Base-by-base conservation (phyloP, 2,113 vertebrate species). In the Aplodontia rufa region DNA sequence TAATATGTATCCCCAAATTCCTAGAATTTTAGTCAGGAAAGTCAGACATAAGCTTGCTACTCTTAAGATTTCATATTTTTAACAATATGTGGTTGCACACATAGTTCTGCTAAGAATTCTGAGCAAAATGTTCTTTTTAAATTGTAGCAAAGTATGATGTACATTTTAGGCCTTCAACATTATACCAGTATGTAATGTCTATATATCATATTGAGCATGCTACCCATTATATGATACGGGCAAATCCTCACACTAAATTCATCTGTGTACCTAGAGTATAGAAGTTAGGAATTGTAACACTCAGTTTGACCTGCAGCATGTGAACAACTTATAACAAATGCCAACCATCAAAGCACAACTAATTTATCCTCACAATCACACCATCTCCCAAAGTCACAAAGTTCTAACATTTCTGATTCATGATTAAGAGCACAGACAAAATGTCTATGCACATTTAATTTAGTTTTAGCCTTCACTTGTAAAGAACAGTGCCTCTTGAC, bases 301-400 rank as follows among this genome's bases (percentile, higher is more conserved):
- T 32, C 78, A 51, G 19, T 68, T 72, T 24, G 45, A 87, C 55
- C 30, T 68, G 32, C 0, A 82, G 24, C 78, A 93, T 40, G 37
- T 58, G 68, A 93, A 92, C 58, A 94, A 95, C 51, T 88, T 71
- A 20, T 22, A 66, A 71, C 26, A 86, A 86, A 1, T 82, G 22
- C 7, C 64, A 90, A 88, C 14, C 40, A 78, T 42, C 37, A 86
- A 74, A 69, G 69, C 55, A 74, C 82, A 95, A 92, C 82, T 94
- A 84, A 96, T 76, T 91, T 60, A 90, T 80, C 84, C 79, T 55
- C 80, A 94, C n/a, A 28, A 6, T 55, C n/a, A 58, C 85, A 89
- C 16, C 20, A 24, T 26, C 62, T 64, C 32, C 37, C 80, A 55
- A 80, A 92, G 69, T 87, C 37, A 94, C 53, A 76, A 91, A 60